Percentiles rank a stretch among this genome's conserved stretches.
phyloP scores from a whole-genome alignment of 2,888 invertebrate genomes.

The Agrochola lychnidis region DNA sequence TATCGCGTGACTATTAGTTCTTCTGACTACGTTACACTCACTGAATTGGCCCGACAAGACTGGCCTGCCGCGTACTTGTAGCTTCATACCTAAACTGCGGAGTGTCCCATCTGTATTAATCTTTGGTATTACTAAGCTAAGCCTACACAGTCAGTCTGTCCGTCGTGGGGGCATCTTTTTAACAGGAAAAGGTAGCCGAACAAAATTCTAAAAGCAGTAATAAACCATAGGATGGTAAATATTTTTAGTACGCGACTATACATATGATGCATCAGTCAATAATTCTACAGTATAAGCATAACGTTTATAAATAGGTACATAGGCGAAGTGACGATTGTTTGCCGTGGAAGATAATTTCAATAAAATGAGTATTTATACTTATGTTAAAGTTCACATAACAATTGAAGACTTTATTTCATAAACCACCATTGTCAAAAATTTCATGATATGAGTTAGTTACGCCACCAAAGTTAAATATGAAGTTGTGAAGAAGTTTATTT shows the following conservation, averaged over 20 bases:
- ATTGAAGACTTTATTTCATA: too few species aligned
- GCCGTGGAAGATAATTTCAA: neutral
- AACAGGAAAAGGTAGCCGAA: neutral
- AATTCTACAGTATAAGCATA: neutral
- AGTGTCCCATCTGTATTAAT: too few species aligned
- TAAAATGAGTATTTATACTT: conserved; percentile 6
- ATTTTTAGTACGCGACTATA: neutral
- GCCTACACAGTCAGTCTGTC: neutral
- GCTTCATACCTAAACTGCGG: too few species aligned
- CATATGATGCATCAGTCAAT: neutral
- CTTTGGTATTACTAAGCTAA: neutral
- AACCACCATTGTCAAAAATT: too few species aligned
- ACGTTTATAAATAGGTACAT: neutral
- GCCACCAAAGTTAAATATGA: too few species aligned
- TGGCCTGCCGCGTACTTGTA: too few species aligned
- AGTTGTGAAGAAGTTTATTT: too few species aligned
- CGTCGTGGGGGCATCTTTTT: too few species aligned
- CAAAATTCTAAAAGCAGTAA: neutral
- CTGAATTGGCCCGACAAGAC: too few species aligned
- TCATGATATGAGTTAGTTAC: too few species aligned
- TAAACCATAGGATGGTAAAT: neutral
- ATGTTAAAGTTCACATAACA: conserved; percentile 17
- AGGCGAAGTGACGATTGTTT: neutral
- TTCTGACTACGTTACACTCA: too few species aligned
- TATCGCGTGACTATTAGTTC: too few species aligned